Conservation (phyloP, 2,113 vertebrate genomes). For the Microcebus murinus region DNA sequence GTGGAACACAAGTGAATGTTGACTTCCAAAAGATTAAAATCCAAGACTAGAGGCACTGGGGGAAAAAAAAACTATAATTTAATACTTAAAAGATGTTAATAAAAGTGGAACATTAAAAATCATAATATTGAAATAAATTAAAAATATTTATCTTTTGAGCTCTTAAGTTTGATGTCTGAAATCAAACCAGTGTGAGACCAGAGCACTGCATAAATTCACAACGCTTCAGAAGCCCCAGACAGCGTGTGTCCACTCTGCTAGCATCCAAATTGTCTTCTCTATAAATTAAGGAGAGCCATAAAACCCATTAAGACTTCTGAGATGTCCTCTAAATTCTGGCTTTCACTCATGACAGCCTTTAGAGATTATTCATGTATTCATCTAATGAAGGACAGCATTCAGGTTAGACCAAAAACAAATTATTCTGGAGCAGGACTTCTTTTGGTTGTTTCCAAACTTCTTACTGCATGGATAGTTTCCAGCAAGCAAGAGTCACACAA, state of each 20-base stretch:
- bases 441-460: constrained; percentile 41
- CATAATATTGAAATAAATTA: constrained; percentile 88
- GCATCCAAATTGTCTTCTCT: not conserved
- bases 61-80: constrained; percentile 77
- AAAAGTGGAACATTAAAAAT: constrained; percentile 87
- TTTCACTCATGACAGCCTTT: not conserved
- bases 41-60: constrained; percentile 78
- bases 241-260: not conserved
- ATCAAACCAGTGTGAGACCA: constrained; percentile 26
- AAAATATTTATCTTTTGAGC: constrained; percentile 84
- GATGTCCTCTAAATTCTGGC: not conserved
- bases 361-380: not conserved
- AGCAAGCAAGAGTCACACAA: not conserved
- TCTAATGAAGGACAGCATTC: not conserved
- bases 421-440: constrained; percentile 17
- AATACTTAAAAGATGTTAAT: constrained; percentile 86
- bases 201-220: not conserved
- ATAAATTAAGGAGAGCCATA: not conserved
- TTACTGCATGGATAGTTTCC: not conserved
- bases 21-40: constrained; percentile 83
- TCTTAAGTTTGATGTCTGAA: constrained; percentile 69
- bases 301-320: not conserved
- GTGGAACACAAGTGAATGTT: constrained; percentile 81
- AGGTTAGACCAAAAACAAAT: not conserved
- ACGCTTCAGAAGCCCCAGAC: not conserved